Conservation (phyloP, 2,797 vertebrate species). For the Euphonia xanthogaster region DNA sequence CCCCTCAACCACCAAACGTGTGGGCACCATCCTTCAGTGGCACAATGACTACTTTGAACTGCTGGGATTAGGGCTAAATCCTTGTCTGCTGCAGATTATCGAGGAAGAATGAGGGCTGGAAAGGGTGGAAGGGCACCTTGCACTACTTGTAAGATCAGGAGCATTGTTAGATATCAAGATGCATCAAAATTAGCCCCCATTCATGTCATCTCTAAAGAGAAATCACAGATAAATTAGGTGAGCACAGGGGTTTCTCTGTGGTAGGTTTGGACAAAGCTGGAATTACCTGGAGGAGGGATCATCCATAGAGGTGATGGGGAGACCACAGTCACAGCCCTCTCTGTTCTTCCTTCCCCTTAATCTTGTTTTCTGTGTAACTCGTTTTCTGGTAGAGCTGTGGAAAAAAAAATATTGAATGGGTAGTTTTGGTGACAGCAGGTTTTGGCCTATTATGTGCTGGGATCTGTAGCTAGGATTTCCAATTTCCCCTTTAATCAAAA, state of each 20-base stretch:
- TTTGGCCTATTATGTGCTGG: background rate
- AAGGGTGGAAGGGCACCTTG: background rate
- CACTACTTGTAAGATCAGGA: background rate
- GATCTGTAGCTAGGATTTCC: conserved; percentile 30
- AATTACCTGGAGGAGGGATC: background rate
- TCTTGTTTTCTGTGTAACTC: background rate
- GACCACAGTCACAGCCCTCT: background rate
- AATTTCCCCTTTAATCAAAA: conserved; percentile 34
- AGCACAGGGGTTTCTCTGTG: rapidly evolving
- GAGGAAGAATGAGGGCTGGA: background rate
- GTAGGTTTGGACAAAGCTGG: background rate
- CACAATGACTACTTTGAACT: background rate
- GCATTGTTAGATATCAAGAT: background rate
- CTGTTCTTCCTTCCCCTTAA: background rate
- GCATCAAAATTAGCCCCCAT: background rate
- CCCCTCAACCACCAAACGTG: background rate
- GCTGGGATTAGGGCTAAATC: background rate
- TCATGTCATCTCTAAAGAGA: background rate
- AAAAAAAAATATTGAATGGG: background rate
- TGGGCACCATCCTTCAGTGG: background rate
- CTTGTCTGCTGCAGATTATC: background rate
- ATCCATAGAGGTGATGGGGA: background rate
- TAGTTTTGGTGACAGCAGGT: background rate
- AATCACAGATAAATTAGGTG: background rate
- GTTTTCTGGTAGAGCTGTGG: background rate